These are phyloP conservation scores for Coregonus ussuriensis DNA, from an alignment of 2,797 vertebrate genomes.

Conservation along the genomic window DNA sequence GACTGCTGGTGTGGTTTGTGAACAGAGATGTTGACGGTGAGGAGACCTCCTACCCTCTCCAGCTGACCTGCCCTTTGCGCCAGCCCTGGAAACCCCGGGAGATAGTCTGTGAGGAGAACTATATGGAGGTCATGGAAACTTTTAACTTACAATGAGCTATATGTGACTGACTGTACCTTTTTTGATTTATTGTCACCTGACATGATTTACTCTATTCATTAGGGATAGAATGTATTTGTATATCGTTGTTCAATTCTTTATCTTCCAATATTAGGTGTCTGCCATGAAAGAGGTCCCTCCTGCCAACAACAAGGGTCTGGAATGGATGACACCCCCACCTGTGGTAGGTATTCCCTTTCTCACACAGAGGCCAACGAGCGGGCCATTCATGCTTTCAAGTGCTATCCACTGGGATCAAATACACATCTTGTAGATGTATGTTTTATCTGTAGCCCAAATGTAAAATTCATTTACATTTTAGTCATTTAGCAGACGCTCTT, in stretches of 20 bases:
- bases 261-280: constrained; percentile 40
- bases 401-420: too few relatives aligned
- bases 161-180: neutral
- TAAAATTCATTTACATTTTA: neutral
- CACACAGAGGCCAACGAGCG: neutral
- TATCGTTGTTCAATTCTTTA: neutral
- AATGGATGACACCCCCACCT: constrained; percentile 33
- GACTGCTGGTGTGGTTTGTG: constrained; percentile 62
- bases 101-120: constrained; percentile 72
- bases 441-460: neutral
- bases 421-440: neutral
- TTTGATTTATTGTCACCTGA: neutral
- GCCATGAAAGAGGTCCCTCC: constrained; percentile 39
- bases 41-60: constrained; percentile 52
- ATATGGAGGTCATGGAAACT: constrained; percentile 64
- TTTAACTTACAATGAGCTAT: neutral
- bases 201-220: neutral
- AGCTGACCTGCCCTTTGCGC: constrained; percentile 56
- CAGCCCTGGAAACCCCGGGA: constrained; percentile 64
- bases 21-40: constrained; percentile 52
- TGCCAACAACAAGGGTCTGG: constrained; percentile 28
- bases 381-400: too few relatives aligned
- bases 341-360: constrained; percentile 23
- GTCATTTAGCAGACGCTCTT: too few relatives aligned
- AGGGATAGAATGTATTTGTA: neutral